Base-by-base conservation (phyloP, 1,140 invertebrate species). In the Homalodisca vitripennis region DNA sequence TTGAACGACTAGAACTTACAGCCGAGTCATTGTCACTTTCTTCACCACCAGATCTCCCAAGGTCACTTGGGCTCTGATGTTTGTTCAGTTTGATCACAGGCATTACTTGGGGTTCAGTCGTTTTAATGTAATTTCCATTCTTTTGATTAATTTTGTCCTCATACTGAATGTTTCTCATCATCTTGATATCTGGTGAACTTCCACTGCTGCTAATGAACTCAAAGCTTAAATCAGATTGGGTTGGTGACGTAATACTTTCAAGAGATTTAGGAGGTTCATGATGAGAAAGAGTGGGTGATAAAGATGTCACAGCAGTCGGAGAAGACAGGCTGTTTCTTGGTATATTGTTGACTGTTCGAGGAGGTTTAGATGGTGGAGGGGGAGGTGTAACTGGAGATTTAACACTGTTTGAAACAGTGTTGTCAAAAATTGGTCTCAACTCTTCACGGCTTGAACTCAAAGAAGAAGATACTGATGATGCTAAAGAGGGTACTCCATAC, bases 11-110 rank as follows among this genome's bases (percentile, higher is more conserved):
- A 34, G 86, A 90, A 76, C 91, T 92, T 72, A 94, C 89, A 1
- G 92, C 91, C 6, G 92, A 93, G 78, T 94, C 92, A 75, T 92
- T 93, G 76, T 94, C 92, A 72, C 90, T 92, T 72, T 93, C 91
- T 74, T 91, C 87, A 72, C 78, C 84, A 47, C 51, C 47, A 29
- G 74, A 75, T 72, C 78, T 76, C 53, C 76, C 71, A 17, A 74
- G 73, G 13, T 62, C 53, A 6, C 20, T 67, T 0, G 68, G 70
- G 48, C 71, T 71, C 26, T 69, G 71, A 24, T 73, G 71, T 14
- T 69, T 73, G 26, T 72, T 72, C 26, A 67, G 46, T 55, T 69
- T 69, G 14, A 68, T 71, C 6, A 69, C 41, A 31, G 62, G 63
- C 24, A 41, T 69, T 30, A 71, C 72, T 24, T 67, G 67, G n/a